phyloP scores from a whole-genome alignment of 2,797 vertebrate genomes.

The Prionace glauca region DNA sequence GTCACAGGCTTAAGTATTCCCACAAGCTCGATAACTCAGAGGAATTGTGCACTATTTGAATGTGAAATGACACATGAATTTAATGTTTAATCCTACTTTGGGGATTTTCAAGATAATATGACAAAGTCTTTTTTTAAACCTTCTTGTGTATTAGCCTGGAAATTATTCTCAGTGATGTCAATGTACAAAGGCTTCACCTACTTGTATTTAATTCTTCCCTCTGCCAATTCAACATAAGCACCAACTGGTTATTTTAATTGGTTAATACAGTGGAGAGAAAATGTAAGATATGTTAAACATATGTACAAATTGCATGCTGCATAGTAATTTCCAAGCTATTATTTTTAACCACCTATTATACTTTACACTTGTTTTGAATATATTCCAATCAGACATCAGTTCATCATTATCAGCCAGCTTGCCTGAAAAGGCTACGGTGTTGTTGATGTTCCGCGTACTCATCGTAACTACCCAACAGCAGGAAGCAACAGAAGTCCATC shows the following conservation, averaged over 20 bases:
- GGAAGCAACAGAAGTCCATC: neutral
- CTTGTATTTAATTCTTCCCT: neutral
- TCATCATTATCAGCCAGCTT: neutral
- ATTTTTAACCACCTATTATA: neutral
- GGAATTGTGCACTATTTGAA: neutral
- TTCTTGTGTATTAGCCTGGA: neutral
- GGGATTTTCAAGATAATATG: conserved; percentile 20
- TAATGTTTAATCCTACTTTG: conserved; percentile 3
- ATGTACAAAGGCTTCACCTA: neutral
- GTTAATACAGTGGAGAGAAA: neutral
- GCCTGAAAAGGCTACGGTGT: neutral
- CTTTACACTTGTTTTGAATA: neutral
- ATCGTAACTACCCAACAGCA: neutral
- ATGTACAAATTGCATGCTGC: neutral
- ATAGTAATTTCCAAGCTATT: neutral
- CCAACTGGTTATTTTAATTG: conserved; percentile 2
- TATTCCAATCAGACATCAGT: neutral
- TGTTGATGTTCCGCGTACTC: neutral
- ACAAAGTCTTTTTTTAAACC: conserved; percentile 10
- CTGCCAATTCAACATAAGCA: neutral
- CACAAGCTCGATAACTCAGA: conserved; percentile 13
- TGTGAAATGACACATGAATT: neutral
- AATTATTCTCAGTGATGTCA: conserved; percentile 22
- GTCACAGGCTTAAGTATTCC: neutral
- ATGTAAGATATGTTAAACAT: neutral